These are phyloP conservation scores for Orius laevigatus DNA, from an alignment of 1,140 invertebrate species.

Conservation along the genomic window DNA sequence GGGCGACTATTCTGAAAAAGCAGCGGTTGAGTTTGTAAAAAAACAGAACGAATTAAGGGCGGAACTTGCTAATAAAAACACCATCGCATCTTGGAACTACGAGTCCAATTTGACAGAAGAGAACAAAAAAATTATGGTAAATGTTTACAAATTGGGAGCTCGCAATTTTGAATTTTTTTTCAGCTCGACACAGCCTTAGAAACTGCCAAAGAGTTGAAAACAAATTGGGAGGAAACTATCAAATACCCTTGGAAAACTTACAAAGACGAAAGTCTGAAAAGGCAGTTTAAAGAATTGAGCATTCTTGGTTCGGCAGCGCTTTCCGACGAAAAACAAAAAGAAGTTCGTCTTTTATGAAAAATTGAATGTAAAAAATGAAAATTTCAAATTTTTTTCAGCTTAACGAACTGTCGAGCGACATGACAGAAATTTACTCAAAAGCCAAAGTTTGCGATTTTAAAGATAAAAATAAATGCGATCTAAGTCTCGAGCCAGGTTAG, in stretches of 20 bases:
- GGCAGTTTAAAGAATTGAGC: slow-evolving; percentile 46
- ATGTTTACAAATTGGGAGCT: slow-evolving; percentile 43
- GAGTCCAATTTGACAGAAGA: slow-evolving; percentile 54
- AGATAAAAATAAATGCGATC: slow-evolving; percentile 45
- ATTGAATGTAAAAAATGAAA: no score
- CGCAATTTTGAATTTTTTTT: slow-evolving; percentile 37
- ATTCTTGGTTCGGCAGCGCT: slow-evolving; percentile 42
- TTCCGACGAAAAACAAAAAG: slow-evolving; percentile 31
- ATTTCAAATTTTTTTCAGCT: slow-evolving; percentile 5
- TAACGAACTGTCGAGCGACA: slow-evolving; percentile 24
- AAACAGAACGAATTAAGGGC: slow-evolving; percentile 37
- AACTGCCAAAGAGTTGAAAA: slow-evolving; percentile 28
- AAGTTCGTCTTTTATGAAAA: slow-evolving; percentile 9
- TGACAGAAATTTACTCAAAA: slow-evolving; percentile 63
- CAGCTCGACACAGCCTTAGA: slow-evolving; percentile 19
- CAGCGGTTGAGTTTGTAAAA: slow-evolving; percentile 39
- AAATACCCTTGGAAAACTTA: slow-evolving; percentile 45
- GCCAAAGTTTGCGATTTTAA: slow-evolving; percentile 61
- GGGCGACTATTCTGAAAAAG: slow-evolving; percentile 28
- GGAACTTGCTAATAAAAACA: slow-evolving; percentile 35
- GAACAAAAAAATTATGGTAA: slow-evolving; percentile 40
- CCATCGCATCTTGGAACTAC: slow-evolving; percentile 47
- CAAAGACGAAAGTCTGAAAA: slow-evolving; percentile 38
- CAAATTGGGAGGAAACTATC: slow-evolving; percentile 37
- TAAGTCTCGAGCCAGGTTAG: slow-evolving; percentile 57